Conservation (phyloP, 2,113 vertebrate species). For the Castor canadensis region DNA sequence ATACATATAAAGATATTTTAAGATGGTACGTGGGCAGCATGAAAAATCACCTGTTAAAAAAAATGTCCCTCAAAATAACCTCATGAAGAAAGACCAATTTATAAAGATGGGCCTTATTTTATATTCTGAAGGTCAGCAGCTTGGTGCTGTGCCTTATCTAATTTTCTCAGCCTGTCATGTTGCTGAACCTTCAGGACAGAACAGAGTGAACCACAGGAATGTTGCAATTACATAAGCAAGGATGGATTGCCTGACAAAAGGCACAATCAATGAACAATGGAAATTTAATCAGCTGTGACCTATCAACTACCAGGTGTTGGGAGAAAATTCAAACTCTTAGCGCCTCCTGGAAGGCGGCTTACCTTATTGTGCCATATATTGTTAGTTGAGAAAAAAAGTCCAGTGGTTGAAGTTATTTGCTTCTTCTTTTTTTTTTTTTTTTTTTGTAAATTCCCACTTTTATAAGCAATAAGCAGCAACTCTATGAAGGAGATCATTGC, state of each 20-base stretch:
- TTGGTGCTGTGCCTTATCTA: conserved; percentile 11
- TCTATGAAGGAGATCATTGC: neutral
- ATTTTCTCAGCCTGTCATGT: conserved; percentile 59
- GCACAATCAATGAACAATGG: conserved; percentile 73
- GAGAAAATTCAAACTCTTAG: conserved; percentile 24
- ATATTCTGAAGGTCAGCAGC: conserved; percentile 67
- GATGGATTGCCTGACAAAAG: conserved; percentile 62
- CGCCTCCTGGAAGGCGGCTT: neutral
- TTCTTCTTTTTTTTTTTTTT: no score
- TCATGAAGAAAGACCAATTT: conserved; percentile 53
- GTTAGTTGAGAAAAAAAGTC: neutral
- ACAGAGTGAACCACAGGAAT: conserved; percentile 54
- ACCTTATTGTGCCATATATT: neutral
- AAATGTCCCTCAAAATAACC: conserved; percentile 30
- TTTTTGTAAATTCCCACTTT: neutral
- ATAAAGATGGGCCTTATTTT: conserved; percentile 45
- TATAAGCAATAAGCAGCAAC: neutral
- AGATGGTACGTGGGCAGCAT: neutral
- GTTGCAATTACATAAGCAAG: conserved; percentile 68
- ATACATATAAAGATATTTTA: conserved; percentile 40
- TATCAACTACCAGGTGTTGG: conserved; percentile 30
- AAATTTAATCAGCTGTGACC: conserved; percentile 66
- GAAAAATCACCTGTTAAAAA: conserved; percentile 57
- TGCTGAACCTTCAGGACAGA: conserved; percentile 46
- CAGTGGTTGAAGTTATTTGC: conserved; percentile 1